Conservation (phyloP, 2,797 vertebrate species). For the Tenualosa ilisha region DNA sequence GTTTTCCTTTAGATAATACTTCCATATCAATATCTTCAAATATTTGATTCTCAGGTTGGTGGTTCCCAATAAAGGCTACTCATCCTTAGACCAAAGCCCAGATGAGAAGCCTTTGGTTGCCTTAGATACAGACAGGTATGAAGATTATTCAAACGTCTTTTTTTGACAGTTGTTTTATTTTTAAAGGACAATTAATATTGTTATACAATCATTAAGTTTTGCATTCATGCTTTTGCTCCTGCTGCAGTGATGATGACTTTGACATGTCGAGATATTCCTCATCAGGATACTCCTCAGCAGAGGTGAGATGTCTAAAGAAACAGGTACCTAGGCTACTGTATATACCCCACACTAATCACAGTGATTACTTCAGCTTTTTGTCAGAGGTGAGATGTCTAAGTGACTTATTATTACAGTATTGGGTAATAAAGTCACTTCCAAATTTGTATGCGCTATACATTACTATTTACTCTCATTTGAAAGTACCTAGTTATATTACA, state of each 20-base stretch:
- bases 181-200: background rate
- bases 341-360: background rate
- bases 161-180: background rate
- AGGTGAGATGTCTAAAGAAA: constrained; percentile 80
- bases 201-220: background rate
- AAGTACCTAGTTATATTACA: too few relatives aligned
- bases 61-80: constrained; percentile 97
- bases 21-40: background rate
- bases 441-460: too few relatives aligned
- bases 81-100: constrained; percentile 95
- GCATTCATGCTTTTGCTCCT: constrained; percentile 48
- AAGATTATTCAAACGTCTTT: background rate
- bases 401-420: too few relatives aligned
- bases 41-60: constrained; percentile 78
- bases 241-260: constrained; percentile 90
- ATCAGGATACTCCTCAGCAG: constrained; percentile 95
- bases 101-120: constrained; percentile 97
- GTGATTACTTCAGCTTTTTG: background rate
- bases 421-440: too few relatives aligned
- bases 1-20: background rate
- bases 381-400: too few relatives aligned
- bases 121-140: constrained; percentile 94
- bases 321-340: constrained; percentile 30
- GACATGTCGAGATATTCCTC: constrained; percentile 98
- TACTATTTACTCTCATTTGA: too few relatives aligned